phyloP scores from a whole-genome alignment of 2,113 vertebrate genomes.

The Melierax canorus region DNA sequence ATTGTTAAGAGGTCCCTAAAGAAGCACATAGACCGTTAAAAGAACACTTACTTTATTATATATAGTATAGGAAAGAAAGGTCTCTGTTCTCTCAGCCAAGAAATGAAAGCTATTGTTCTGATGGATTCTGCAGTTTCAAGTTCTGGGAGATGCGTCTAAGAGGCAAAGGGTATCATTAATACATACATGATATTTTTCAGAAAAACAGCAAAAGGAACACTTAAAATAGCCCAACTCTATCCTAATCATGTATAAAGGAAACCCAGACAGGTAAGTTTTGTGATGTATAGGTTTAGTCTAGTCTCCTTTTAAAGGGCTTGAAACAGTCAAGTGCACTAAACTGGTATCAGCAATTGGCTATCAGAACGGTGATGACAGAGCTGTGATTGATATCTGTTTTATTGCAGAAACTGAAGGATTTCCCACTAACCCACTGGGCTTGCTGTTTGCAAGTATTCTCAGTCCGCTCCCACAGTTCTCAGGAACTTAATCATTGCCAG shows the following conservation, averaged over 20 bases:
- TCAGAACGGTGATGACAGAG: background rate
- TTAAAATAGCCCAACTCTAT: background rate
- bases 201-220: background rate
- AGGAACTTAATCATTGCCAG: background rate
- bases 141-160: conserved; percentile 88
- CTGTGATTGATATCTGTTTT: background rate
- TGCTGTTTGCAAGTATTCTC: background rate
- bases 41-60: conserved; percentile 83
- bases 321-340: background rate
- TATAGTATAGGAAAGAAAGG: conserved; percentile 89
- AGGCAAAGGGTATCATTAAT: conserved; percentile 7
- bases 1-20: background rate
- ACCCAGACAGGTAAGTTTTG: accelerated
- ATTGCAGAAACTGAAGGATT: background rate
- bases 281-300: background rate
- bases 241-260: background rate
- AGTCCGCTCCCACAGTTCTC: background rate
- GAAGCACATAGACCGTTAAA: background rate
- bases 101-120: conserved; percentile 84
- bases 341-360: background rate
- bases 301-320: background rate
- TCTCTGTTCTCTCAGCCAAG: conserved; percentile 92
- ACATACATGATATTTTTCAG: background rate
- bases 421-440: background rate
- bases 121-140: conserved; percentile 90